A percentile compares a stretch with the other conserved stretches of the same genome.
These are phyloP conservation scores for Percopsis omiscomaycus DNA, from an alignment of 2,797 vertebrate genomes.

Conservation along the genomic window DNA sequence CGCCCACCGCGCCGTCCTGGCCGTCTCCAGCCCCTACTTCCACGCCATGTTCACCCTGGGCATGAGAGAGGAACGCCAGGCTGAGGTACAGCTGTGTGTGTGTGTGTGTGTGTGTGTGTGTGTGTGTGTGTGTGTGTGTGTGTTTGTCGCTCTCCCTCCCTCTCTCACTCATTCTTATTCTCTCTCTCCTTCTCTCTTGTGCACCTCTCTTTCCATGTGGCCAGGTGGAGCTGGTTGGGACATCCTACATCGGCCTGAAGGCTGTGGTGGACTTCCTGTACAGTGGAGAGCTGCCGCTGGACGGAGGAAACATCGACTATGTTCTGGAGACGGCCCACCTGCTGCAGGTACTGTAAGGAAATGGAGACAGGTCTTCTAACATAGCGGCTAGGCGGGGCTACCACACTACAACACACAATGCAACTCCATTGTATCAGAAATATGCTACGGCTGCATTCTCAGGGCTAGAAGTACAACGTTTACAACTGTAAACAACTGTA, in stretches of 20 bases:
- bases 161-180: neutral
- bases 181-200: neutral
- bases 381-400: too few species aligned
- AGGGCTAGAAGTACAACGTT: too few species aligned
- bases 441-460: too few species aligned
- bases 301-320: conserved; percentile 87
- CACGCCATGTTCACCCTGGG: conserved; percentile 96
- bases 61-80: conserved; percentile 90
- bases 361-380: too few species aligned
- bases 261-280: conserved; percentile 93
- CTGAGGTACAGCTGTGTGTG: conserved; percentile 67
- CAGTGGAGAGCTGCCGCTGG: conserved; percentile 84
- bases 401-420: too few species aligned
- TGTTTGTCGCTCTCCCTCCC: neutral
- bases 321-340: conserved; percentile 91
- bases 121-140: neutral
- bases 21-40: conserved; percentile 92
- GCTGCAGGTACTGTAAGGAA: conserved; percentile 75
- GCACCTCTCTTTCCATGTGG: neutral
- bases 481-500: too few species aligned
- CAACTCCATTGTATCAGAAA: too few species aligned
- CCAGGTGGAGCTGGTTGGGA: conserved; percentile 86
- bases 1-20: conserved; percentile 89
- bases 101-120: conserved; percentile 7
- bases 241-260: conserved; percentile 87